Conservation (phyloP, 2,797 vertebrate species). For the Petrocephalus schoutedeni region DNA sequence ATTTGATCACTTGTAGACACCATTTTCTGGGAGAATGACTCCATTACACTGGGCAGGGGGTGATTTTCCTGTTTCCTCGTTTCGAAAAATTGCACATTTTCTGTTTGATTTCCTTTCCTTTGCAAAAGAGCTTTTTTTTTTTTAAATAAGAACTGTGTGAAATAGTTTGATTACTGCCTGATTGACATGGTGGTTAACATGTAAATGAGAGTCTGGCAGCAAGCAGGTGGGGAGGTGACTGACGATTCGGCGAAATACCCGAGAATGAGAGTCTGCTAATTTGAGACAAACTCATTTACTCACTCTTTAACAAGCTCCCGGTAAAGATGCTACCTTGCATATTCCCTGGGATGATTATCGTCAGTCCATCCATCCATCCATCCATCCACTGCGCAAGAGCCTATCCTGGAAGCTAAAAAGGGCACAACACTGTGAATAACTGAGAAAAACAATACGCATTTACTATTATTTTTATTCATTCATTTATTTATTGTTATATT, state of each 20-base stretch:
- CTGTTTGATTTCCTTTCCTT: not conserved
- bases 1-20: not conserved
- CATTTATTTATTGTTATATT: too few relatives aligned
- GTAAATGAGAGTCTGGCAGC: not conserved
- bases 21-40: not conserved
- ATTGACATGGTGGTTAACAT: constrained; percentile 6
- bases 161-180: not conserved
- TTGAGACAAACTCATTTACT: not conserved
- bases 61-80: not conserved
- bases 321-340: not conserved
- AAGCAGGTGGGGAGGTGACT: not conserved
- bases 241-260: not conserved
- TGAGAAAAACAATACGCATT: too few relatives aligned
- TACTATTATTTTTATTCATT: too few relatives aligned
- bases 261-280: not conserved
- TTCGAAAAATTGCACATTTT: not conserved
- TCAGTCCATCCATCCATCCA: not conserved
- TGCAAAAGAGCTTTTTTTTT: not conserved
- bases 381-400: not conserved
- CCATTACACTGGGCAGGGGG: not conserved
- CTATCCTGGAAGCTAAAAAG: too few relatives aligned
- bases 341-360: not conserved
- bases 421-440: too few relatives aligned
- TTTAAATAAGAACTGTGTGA: not conserved
- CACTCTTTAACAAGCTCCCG: not conserved